Conservation (phyloP, 2,888 invertebrate species). For the Pandemis cinnamomeana region DNA sequence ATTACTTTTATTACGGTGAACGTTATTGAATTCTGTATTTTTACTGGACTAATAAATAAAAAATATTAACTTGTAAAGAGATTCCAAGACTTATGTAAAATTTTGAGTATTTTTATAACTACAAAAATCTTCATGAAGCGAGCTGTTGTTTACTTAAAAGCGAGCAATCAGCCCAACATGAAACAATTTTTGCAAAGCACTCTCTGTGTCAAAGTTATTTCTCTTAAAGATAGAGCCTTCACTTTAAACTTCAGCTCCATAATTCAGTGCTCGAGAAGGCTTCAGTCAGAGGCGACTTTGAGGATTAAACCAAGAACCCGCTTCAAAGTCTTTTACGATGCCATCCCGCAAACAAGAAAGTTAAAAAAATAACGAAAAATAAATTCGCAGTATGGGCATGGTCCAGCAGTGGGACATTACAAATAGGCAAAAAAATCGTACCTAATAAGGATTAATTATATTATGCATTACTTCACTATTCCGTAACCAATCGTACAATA, state of each 20-base stretch:
- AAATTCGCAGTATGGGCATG: no score
- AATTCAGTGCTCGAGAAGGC: slow-evolving; percentile 24
- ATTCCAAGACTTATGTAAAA: not conserved
- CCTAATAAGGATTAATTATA: no score
- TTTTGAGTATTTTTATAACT: not conserved
- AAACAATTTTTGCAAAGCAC: not conserved
- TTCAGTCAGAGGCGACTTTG: slow-evolving; percentile 20
- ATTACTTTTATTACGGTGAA: slow-evolving; percentile 49
- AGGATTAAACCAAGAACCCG: slow-evolving; percentile 28
- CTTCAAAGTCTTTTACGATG: slow-evolving; percentile 20
- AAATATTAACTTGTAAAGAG: not conserved
- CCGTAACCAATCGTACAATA: no score
- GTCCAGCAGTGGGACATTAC: not conserved
- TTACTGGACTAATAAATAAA: slow-evolving; percentile 31
- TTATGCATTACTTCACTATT: no score
- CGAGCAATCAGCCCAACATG: not conserved
- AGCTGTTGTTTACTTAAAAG: slow-evolving; percentile 34
- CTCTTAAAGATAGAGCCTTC: slow-evolving; percentile 14
- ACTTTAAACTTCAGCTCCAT: slow-evolving; percentile 24
- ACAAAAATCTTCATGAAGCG: not conserved
- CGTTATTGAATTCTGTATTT: slow-evolving; percentile 40
- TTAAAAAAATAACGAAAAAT: not conserved
- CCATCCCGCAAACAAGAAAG: slow-evolving; percentile 21
- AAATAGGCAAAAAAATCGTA: no score
- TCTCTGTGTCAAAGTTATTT: slow-evolving; percentile 16